These are phyloP conservation scores for Ellobium chinense DNA, from an alignment of 2,888 invertebrate species.

Conservation along the genomic window DNA sequence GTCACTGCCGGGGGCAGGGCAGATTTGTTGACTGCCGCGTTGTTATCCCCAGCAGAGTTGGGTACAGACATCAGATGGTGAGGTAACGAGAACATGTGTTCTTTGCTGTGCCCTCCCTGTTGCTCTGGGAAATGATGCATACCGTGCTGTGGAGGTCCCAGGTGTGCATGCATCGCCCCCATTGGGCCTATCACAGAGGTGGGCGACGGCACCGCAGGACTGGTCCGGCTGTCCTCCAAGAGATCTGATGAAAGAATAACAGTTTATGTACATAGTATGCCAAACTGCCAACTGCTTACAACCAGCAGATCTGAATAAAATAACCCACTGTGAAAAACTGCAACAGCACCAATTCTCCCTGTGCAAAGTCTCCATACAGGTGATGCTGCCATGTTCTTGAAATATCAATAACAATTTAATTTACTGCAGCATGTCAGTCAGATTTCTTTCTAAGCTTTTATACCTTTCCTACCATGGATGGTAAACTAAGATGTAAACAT, in stretches of 20 bases:
- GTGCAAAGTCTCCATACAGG: too few relatives aligned
- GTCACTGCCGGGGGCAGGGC: conserved; percentile 55
- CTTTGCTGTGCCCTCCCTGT: conserved; percentile 8
- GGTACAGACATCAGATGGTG: conserved; percentile 20
- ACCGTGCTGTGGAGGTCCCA: not conserved
- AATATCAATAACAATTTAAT: too few relatives aligned
- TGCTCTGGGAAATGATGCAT: not conserved
- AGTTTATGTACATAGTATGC: too few relatives aligned
- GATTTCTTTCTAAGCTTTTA: too few relatives aligned
- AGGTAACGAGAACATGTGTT: not conserved
- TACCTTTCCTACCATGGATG: too few relatives aligned
- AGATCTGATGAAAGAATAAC: conserved; percentile 13
- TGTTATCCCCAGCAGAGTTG: conserved; percentile 42
- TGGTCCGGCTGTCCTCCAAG: conserved; percentile 22
- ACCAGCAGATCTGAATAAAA: too few relatives aligned
- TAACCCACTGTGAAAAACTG: too few relatives aligned
- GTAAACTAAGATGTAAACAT: too few relatives aligned
- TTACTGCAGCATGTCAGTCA: too few relatives aligned
- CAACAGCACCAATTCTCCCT: too few relatives aligned
- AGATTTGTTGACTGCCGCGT: conserved; percentile 33
- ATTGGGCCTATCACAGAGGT: conserved; percentile 7
- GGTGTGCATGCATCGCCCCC: not conserved
- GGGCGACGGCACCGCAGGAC: conserved; percentile 20
- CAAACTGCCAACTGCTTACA: too few relatives aligned
- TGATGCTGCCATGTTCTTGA: too few relatives aligned